Evolutionary conservation across 2,113 vertebrate species (phyloP), one percentile per base, ranked within the genome.

Genomic region (Hippolais icterina): DNA sequence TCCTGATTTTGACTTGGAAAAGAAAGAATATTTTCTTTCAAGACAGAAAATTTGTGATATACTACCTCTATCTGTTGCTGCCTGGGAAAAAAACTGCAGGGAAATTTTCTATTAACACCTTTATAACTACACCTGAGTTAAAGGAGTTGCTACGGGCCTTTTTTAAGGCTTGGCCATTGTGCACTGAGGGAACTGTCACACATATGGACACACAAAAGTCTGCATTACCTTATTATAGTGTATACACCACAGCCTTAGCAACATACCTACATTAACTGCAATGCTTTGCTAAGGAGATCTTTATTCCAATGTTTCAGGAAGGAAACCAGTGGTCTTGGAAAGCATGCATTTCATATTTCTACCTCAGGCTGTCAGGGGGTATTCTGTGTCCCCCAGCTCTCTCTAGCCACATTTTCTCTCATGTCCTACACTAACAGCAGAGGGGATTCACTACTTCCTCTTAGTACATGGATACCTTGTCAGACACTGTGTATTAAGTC

Each of bases 31-130:
- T 87, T 72, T 77, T 54, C 29, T 69, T 95, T 37, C 71, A 37
- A 25, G 15, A 46, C 7, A 60, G 61, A 91, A 91, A 57, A 37
- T 35, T 59, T 75, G 47, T 87, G 35, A 66, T 47, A 61, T 25
- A 41, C 82, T 82, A 57, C 61, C 61, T 78, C 64, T 78, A 28
- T 44, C 85, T 80, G 31, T 66, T 87, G 75, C 66, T 90, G 63
- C 31, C 37, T 41, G 31, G n/a, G 52, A 63, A 94, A 87, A 85
- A 66, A 74, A 49, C 37, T 3, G 16, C 28, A 53, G 49, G 57
- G 31, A 61, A 78, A 61, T n/a, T 83, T 22, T 65, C 44, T 60
- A 3, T 70, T 52, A 61, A 56, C 23, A 41, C 25, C 83, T 23
- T 35, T 59, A 11, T 6, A 72, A 59, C 20, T 57, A 90, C 66